A percentile compares a stretch with the other conserved stretches of the same genome.
Conservation (phyloP, 2,113 vertebrate species). For the Antigone vipio region DNA sequence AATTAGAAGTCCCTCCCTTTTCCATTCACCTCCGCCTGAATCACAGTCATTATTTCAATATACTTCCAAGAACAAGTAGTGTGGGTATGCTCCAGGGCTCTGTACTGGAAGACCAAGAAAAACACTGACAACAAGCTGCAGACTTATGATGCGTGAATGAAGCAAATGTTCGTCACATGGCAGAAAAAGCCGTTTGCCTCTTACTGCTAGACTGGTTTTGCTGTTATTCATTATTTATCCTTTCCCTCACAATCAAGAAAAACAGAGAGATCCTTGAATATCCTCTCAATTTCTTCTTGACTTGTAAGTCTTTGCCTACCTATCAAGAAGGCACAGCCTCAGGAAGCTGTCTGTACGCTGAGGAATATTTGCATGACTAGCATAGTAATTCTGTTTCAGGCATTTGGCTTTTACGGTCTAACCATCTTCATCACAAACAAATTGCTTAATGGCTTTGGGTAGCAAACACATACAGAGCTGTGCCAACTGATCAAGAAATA, state of each 20-base stretch:
- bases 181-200: neutral
- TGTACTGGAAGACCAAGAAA: neutral
- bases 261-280: neutral
- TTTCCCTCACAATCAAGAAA: neutral
- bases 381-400: neutral
- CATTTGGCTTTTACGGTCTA: neutral
- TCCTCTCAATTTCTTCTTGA: neutral
- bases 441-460: constrained; percentile 21
- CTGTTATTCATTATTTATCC: neutral
- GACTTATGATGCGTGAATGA: neutral
- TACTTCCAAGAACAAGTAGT: neutral
- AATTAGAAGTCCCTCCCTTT: neutral
- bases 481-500: neutral
- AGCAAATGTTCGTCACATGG: neutral
- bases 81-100: neutral
- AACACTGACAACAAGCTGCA: neutral
- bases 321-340: neutral
- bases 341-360: neutral
- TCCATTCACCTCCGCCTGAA: neutral
- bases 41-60: neutral
- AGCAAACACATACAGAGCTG: neutral
- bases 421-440: neutral
- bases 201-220: neutral
- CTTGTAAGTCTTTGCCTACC: neutral
- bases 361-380: neutral